phyloP scores from a whole-genome alignment of 2,113 vertebrate genomes.

The Mesoclemmys tuberculata region DNA sequence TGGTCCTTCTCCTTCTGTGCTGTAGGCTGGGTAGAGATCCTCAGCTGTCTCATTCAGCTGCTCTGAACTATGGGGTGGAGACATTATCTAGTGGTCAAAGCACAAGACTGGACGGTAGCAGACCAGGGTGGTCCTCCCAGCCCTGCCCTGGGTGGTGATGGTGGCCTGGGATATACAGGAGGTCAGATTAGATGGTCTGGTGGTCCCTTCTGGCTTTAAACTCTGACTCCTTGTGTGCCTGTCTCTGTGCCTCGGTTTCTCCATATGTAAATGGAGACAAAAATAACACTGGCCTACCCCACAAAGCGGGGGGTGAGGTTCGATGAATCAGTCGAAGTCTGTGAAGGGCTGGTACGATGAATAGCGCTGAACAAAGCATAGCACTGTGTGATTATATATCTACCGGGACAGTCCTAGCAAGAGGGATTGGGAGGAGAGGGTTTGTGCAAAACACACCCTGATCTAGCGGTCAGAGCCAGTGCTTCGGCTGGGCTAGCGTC shows the following conservation, averaged over 20 bases:
- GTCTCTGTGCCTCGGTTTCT: neutral
- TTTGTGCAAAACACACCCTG: neutral
- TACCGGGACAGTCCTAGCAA: neutral
- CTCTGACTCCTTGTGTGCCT: neutral
- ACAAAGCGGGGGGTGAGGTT: neutral
- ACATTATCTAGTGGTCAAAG: neutral
- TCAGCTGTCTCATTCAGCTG: neutral
- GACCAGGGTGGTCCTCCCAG: neutral
- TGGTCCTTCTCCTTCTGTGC: neutral
- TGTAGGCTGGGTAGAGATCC: neutral
- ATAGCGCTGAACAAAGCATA: neutral
- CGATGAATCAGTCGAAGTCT: neutral
- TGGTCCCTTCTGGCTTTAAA: neutral
- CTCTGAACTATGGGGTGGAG: neutral
- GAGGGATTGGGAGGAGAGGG: neutral
- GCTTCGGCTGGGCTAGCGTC: neutral
- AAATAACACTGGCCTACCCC: neutral
- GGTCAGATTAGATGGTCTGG: neutral
- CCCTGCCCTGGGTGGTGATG: too few relatives aligned
- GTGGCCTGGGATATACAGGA: neutral
- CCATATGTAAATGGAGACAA: neutral
- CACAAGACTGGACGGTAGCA: neutral
- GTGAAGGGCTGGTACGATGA: neutral
- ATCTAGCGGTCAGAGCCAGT: neutral
- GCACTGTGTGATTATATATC: neutral